Base-by-base conservation (phyloP, 2,888 invertebrate species). In the Scaptomyza parva region DNA sequence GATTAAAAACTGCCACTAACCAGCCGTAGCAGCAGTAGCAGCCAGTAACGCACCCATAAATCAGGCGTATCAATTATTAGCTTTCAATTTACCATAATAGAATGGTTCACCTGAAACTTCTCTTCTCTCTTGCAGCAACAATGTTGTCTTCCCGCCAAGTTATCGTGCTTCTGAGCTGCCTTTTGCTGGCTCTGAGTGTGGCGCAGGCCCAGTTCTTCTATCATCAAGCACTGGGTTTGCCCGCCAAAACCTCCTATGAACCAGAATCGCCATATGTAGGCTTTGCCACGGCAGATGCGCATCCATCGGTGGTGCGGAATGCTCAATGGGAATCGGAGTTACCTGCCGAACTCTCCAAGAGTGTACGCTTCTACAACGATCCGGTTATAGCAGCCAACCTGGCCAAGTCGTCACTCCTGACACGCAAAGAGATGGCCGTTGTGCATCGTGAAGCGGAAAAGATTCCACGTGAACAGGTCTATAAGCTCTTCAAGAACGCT, bases 371-470 rank as follows among this genome's bases (percentile, higher is more conserved):
- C 90, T 97, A 96, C 90, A 96, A 95, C 82, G 95, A 96, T 91
- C 96, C 96, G 0, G 90, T 92, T 2, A 93, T 96, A 11, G 96
- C 95, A 6, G 94, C 94, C 6, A 95, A 94, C 0, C 92, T 97
- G 9, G 96, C 96, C 1, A 94, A 95, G 81, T 96, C 95, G 80
- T 96, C 96, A 0, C 96, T 96, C 95, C 94, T 96, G 75, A 93
- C 94, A 0, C 93, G 95, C 74, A 95, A 96, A 86, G 96, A 96
- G 90, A 95, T 95, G 93, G 95, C 95, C 66, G 96, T 96, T 0
- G 93, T 94, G 41, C 94, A 96, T 86, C 93, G 97, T 11, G 96
- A 96, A 87, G 95, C 96, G 0, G 96, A 96, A 81, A 95, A 95
- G 90, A 97, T 97, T 66, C 95, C 96, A 0, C 93, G 96, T 2